Evolutionary conservation across 2,113 vertebrate genomes (phyloP).

Genomic region (Triplophysa siluroides): DNA sequence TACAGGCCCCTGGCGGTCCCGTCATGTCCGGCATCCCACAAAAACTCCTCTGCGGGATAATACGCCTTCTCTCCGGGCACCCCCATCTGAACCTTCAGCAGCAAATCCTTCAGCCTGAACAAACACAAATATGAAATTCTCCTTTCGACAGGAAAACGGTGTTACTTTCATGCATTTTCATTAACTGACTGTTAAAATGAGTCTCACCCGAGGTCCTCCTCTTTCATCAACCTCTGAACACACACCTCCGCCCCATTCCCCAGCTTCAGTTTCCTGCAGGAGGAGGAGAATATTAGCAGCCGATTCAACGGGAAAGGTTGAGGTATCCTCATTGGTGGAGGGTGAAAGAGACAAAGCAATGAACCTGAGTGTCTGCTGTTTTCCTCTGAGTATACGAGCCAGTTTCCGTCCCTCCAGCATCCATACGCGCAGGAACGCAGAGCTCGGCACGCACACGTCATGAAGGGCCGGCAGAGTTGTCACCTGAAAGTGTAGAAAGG

Average conservation of each 20-base stretch:
- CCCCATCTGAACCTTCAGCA: constrained; percentile 82
- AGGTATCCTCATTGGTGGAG: too few species aligned
- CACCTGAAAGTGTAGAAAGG: constrained; percentile 63
- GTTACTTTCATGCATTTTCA: neutral
- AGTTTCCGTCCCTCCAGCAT: constrained; percentile 76
- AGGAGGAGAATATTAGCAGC: neutral
- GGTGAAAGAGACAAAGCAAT: neutral
- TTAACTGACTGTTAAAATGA: neutral
- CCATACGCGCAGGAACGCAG: constrained; percentile 85
- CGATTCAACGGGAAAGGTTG: neutral
- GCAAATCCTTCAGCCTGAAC: constrained; percentile 80
- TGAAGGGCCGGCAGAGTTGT: constrained; percentile 77
- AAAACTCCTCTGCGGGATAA: constrained; percentile 75
- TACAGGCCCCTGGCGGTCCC: constrained; percentile 77
- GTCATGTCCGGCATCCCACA: constrained; percentile 83
- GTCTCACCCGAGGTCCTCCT: constrained; percentile 85
- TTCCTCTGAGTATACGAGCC: constrained; percentile 75
- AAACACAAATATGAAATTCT: neutral
- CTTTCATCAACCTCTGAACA: constrained; percentile 80
- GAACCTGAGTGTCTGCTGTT: constrained; percentile 78
- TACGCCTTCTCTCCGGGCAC: constrained; percentile 81
- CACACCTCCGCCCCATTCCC: constrained; percentile 77
- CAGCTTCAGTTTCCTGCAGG: constrained; percentile 74
- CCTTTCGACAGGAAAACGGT: neutral
- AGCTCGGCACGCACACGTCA: constrained; percentile 69